Evolutionary conservation across 2,113 vertebrate species (phyloP).

Genomic region (Cairina moschata): DNA sequence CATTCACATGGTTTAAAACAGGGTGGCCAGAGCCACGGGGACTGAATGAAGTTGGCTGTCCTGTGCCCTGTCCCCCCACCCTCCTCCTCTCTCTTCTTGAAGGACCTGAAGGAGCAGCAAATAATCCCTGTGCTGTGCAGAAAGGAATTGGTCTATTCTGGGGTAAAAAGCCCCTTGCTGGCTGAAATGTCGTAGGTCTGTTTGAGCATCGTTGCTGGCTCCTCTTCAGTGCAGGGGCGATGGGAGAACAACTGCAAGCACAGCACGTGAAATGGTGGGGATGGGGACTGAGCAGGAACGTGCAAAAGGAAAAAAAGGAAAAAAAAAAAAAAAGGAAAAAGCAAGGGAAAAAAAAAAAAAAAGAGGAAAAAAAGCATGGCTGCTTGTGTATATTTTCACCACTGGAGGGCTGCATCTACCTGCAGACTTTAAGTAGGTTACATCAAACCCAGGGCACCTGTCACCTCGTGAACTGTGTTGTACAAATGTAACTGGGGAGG

Average conservation of each 20-base stretch:
- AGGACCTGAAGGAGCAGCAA: background rate
- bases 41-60: background rate
- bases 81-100: background rate
- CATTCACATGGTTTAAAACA: background rate
- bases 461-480: background rate
- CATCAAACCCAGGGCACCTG: background rate
- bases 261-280: background rate
- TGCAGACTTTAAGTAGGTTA: background rate
- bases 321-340: too few relatives aligned
- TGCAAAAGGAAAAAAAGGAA: too few relatives aligned
- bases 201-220: background rate
- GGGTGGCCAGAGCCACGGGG: background rate
- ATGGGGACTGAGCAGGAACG: too few relatives aligned
- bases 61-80: too few relatives aligned
- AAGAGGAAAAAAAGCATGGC: background rate
- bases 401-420: slow-evolving; percentile 56
- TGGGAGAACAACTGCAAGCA: fast-evolving
- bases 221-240: background rate
- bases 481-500: background rate
- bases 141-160: background rate
- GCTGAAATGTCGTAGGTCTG: background rate
- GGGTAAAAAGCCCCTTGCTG: background rate
- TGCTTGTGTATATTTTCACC: background rate
- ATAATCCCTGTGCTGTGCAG: background rate
- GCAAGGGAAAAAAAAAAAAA: too few relatives aligned